A percentile compares a stretch with the other conserved stretches of the same genome.
phyloP scores from a whole-genome alignment of 2,888 invertebrate species.

The Gymnosoma rotundatum region DNA sequence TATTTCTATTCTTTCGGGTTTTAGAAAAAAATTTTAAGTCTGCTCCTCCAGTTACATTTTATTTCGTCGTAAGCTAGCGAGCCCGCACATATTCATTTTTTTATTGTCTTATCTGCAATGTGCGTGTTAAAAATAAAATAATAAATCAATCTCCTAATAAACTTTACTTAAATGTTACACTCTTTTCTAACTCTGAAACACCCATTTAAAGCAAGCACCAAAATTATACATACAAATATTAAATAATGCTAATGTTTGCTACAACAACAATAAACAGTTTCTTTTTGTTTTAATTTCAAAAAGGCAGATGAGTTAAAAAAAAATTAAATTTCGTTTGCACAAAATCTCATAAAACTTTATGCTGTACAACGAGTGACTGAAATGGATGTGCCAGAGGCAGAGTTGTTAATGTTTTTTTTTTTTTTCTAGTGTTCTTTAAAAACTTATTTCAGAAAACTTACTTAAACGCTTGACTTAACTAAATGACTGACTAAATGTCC shows the following conservation, averaged over 20 bases:
- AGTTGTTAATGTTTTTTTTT: constrained; percentile 19
- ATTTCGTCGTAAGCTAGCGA: too few relatives aligned
- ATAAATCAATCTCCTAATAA: too few relatives aligned
- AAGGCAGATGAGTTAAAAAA: constrained; percentile 45
- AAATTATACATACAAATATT: constrained; percentile 44
- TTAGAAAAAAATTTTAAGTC: too few relatives aligned
- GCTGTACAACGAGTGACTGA: constrained; percentile 28
- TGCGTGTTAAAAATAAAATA: too few relatives aligned
- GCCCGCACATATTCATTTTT: too few relatives aligned
- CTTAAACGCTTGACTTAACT: constrained; percentile 69
- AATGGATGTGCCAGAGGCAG: constrained; percentile 22
- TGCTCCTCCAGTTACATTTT: too few relatives aligned
- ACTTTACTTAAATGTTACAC: not conserved
- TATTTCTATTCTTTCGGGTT: too few relatives aligned
- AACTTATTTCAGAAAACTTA: constrained; percentile 60
- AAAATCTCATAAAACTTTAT: not conserved
- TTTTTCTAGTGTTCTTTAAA: constrained; percentile 26
- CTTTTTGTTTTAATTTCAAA: constrained; percentile 7
- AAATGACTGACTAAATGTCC: constrained; percentile 70
- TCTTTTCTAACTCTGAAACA: constrained; percentile 23
- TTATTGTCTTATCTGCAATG: too few relatives aligned
- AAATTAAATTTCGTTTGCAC: constrained; percentile 6
- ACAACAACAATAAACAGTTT: constrained; percentile 22
- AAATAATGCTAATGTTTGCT: constrained; percentile 42
- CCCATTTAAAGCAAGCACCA: constrained; percentile 13